Evolutionary conservation across 2,797 vertebrate genomes (phyloP), one percentile per base, ranked within the genome.

Genomic region (Bryconaethiops microstoma): DNA sequence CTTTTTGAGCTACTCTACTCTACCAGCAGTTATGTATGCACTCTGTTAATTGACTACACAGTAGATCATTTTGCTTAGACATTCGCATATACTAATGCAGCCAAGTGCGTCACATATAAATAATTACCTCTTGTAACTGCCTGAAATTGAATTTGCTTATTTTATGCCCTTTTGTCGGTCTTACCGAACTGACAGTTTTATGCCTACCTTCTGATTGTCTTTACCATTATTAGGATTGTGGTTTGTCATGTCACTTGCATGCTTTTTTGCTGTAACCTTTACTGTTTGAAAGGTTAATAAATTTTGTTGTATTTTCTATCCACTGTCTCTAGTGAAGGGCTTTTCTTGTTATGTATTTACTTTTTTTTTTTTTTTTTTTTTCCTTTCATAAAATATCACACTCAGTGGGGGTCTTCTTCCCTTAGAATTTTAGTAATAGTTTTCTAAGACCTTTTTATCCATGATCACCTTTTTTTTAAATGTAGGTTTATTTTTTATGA

Each of bases 251-350:
- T 87, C 87, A 82, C 73, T 85, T 83, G 84, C 84, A 85, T 93
- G 90, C 91, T 90, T 92, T 35, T 82, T 76, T 85, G 65, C 67
- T 87, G 80, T 90, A 76, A 83, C 70, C 81, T 88, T 87, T 78
- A 85, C 87, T 85, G 73, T 78, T 87, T 83, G 39, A 88, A 88
- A 74, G 50, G 88, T 72, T 87, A 89, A 90, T 77, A 88, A 87
- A 87, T 84, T 86, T 89, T 90, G 72, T 83, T 83, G 45, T 86
- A 89, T 63, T n/a, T 60, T 81, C 71, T 63, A 75, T 70, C 12
- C 23, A 2, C n/a, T 12, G 16, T 48, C 17, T 29, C 8, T 62
- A 17, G 9, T 65, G 55, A 40, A 23, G 21, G 35, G 63, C 69
- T 13, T 25, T 52, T 60, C 13, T 17, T 69, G 17, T 55, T 16